Evolutionary conservation across 2,797 vertebrate genomes (phyloP).

Genomic region (Alauda arvensis): DNA sequence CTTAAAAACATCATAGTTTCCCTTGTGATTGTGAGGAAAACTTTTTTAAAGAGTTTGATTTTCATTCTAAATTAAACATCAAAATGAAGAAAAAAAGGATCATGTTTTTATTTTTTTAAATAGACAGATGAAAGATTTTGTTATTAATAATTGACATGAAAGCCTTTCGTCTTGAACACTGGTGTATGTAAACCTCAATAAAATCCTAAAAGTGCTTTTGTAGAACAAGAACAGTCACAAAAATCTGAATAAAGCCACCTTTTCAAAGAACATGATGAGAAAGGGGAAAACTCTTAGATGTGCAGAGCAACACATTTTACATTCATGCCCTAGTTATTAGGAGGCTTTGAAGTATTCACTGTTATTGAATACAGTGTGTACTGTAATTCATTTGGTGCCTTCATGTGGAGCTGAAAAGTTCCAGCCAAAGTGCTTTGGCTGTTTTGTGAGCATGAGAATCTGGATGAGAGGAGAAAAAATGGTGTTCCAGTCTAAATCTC

Average conservation of each 20-base stretch:
- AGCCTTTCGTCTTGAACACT: conserved; percentile 66
- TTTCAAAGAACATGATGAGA: conserved; percentile 68
- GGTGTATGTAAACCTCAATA: conserved; percentile 65
- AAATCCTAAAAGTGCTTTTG: conserved; percentile 68
- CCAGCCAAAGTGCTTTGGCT: conserved; percentile 21
- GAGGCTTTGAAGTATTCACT: conserved; percentile 59
- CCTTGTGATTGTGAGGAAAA: conserved; percentile 51
- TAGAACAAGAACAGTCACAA: conserved; percentile 67
- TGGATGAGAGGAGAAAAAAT: neutral
- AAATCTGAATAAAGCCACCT: conserved; percentile 66
- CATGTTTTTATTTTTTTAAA: conserved; percentile 69
- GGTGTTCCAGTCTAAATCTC: neutral
- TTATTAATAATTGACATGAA: conserved; percentile 69
- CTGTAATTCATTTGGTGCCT: conserved; percentile 57
- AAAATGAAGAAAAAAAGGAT: conserved; percentile 50
- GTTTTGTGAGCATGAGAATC: neutral
- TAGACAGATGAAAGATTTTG: conserved; percentile 64
- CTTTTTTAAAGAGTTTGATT: conserved; percentile 62
- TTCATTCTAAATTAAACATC: conserved; percentile 71
- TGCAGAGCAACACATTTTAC: conserved; percentile 64
- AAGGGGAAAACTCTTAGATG: conserved; percentile 62
- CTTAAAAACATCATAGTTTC: conserved; percentile 51
- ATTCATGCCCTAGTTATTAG: conserved; percentile 65
- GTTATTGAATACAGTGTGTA: conserved; percentile 53
- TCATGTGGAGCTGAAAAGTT: conserved; percentile 48